Conservation (phyloP, 2,888 invertebrate species). For the Gari tellinella region DNA sequence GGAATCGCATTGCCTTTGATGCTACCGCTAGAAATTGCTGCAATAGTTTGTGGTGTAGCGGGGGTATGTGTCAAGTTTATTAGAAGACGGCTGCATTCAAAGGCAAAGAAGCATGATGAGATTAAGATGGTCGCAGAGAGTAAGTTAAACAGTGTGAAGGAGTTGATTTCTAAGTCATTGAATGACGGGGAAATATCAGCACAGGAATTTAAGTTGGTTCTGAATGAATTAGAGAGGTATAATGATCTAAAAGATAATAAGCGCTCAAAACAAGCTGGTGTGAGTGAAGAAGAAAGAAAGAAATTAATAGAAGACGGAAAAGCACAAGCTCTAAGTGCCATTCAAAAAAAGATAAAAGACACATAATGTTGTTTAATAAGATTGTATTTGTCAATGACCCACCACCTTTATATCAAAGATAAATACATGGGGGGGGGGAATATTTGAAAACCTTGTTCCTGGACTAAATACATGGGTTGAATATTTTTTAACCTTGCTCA, state of each 20-base stretch:
- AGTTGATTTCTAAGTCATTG: constrained; percentile 29
- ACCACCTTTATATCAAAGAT: constrained; percentile 6
- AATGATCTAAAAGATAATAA: constrained; percentile 15
- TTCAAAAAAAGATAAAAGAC: too few species aligned
- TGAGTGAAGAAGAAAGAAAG: too few species aligned
- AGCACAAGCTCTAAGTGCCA: too few species aligned
- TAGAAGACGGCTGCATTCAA: constrained; percentile 15
- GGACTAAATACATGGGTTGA: constrained; percentile 2
- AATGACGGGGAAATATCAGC: constrained; percentile 30
- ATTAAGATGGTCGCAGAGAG: too few species aligned
- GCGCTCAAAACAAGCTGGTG: constrained; percentile 14
- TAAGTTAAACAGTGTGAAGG: constrained; percentile 26
- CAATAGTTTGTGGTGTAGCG: too few species aligned
- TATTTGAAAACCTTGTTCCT: constrained; percentile 2
- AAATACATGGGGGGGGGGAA: not conserved
- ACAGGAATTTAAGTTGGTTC: constrained; percentile 22
- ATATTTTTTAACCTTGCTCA: constrained; percentile 1
- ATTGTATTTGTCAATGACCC: too few species aligned
- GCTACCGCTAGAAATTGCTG: too few species aligned
- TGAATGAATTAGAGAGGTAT: too few species aligned
- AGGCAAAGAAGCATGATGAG: too few species aligned
- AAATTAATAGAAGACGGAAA: too few species aligned
- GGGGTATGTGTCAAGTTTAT: constrained; percentile 22
- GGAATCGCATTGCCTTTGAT: too few species aligned
- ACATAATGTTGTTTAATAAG: too few species aligned